Evolutionary conservation across 2,113 vertebrate genomes (phyloP), one percentile per base, ranked within the genome.

Genomic region (Nerophis ophidion): DNA sequence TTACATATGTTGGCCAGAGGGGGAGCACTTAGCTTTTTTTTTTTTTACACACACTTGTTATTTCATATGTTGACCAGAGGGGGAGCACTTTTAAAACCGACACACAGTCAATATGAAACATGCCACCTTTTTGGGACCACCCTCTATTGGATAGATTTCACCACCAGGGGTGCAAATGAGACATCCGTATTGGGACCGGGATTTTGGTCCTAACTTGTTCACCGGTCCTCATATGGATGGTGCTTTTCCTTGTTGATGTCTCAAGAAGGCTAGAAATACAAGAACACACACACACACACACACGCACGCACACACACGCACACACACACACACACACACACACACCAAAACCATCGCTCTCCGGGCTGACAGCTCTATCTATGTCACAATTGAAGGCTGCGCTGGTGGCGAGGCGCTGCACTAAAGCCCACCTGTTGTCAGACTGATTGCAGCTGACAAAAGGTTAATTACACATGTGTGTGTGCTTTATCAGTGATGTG

Each of bases 381-480:
- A 26, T 44, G 1, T 4, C 40, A 1, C 65, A 71, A 79, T 80
- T 44, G 69, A 80, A 8, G 75, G 3, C 48, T 38, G 68, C 76
- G 66, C 44, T 74, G 34, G 58, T 52, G 34, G 61, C 46, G 35
- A 7, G 54, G 48, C 1, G 64, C 57, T 5, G 14, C 54, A 7
- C 57, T 71, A 59, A 84, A 75, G 33, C 46, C 48, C 83, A 79
- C 75, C 77, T 84, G 81, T 76, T 71, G 76, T 81, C 72, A 65
- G 72, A 66, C 70, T 46, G 56, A 68, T 78, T 71, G 57, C 67
- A 68, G 81, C 75, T 60, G 75, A 75, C 71, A 76, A 67, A 70
- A 77, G 81, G 73, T 77, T 83, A 85, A 85, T 79, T 67, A 70
- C 64, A 45, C 69, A 19, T 10, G 0, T 47, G 15, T 8, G 60